phyloP scores from a whole-genome alignment of 2,888 invertebrate genomes.

The Tiphia femorata region DNA sequence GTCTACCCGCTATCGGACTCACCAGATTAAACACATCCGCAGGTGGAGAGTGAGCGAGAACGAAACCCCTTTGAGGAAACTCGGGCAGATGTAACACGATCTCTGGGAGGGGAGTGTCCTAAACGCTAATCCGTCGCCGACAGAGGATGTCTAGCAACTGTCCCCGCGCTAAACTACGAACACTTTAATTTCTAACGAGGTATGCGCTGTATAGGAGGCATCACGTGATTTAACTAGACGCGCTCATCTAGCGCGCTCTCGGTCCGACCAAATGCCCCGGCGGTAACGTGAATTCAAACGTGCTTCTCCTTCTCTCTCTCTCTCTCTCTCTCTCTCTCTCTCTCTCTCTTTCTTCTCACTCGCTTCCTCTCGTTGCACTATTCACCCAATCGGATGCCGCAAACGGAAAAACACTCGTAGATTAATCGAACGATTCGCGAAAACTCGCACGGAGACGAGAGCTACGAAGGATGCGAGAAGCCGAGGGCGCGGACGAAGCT shows the following conservation, averaged over 20 bases:
- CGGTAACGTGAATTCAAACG: background rate
- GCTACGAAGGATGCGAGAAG: too few relatives aligned
- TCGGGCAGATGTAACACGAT: conserved; percentile 22
- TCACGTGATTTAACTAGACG: conserved; percentile 28
- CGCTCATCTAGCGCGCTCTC: conserved; percentile 16
- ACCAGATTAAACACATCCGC: conserved; percentile 41
- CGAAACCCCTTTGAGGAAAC: conserved; percentile 14
- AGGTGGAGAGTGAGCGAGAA: too few relatives aligned
- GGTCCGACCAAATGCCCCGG: conserved; percentile 8
- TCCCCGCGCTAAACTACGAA: conserved; percentile 24
- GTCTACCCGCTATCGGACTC: conserved; percentile 20
- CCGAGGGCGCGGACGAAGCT: too few relatives aligned
- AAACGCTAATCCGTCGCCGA: conserved; percentile 32
- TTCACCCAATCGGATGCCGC: background rate
- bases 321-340: background rate
- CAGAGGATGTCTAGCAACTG: conserved; percentile 48
- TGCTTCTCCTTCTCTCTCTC: background rate
- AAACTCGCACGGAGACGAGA: too few relatives aligned
- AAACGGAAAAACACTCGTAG: background rate
- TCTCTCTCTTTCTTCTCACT: background rate
- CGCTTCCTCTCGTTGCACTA: background rate
- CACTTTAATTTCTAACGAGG: conserved; percentile 47
- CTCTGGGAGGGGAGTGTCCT: conserved; percentile 23
- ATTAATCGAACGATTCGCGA: background rate
- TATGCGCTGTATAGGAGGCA: conserved; percentile 26